Percentiles rank a stretch among this genome's conserved stretches.
These are phyloP conservation scores for Sinocyclocheilus grahami DNA, from an alignment of 2,113 vertebrate species.

Conservation along the genomic window DNA sequence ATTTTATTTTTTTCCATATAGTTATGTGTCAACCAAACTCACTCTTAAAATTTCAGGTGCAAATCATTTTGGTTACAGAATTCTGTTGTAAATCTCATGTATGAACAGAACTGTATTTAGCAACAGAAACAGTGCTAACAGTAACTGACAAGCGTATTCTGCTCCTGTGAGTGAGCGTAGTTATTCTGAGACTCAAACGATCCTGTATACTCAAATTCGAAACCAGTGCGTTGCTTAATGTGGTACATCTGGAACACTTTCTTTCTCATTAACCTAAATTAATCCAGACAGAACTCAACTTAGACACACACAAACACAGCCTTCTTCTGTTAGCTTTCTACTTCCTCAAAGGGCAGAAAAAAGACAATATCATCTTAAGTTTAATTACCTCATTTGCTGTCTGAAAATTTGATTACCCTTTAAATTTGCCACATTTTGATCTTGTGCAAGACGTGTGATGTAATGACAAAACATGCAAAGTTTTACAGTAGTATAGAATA, in stretches of 20 bases:
- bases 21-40: too few relatives aligned
- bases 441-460: not conserved
- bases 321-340: not conserved
- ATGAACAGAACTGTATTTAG: too few relatives aligned
- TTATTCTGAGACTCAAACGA: not conserved
- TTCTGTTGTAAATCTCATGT: too few relatives aligned
- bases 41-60: too few relatives aligned
- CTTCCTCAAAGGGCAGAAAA: not conserved
- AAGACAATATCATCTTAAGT: not conserved
- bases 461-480: constrained; percentile 11
- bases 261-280: constrained; percentile 24
- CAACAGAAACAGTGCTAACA: not conserved
- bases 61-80: too few relatives aligned
- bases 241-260: constrained; percentile 16
- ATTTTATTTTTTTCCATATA: too few relatives aligned
- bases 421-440: not conserved
- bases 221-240: not conserved
- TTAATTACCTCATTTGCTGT: constrained; percentile 1
- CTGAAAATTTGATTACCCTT: constrained; percentile 9
- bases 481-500: not conserved
- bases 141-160: not conserved
- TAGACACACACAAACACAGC: not conserved
- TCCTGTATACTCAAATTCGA: not conserved
- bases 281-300: not conserved
- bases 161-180: not conserved